Conservation (phyloP, 2,888 invertebrate species). For the Xiphydria camelus region DNA sequence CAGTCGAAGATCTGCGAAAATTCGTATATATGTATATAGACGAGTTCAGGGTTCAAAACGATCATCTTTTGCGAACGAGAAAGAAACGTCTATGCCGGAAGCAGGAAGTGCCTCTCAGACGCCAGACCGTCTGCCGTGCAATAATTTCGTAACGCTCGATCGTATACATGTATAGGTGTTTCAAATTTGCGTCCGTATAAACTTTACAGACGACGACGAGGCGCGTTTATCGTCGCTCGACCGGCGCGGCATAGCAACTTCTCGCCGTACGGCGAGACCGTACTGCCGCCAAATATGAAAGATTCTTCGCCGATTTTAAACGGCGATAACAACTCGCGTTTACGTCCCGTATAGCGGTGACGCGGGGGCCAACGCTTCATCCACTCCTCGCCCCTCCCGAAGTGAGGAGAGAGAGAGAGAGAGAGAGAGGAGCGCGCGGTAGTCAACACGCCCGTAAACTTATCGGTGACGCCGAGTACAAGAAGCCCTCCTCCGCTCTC, state of each 20-base stretch:
- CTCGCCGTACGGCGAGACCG: constrained; percentile 12
- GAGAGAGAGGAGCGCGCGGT: too few species aligned
- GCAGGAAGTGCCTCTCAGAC: too few species aligned
- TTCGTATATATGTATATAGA: too few species aligned
- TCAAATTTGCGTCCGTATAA: constrained; percentile 1
- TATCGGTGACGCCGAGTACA: constrained; percentile 34
- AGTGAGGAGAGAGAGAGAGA: too few species aligned
- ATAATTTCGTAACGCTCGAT: too few species aligned
- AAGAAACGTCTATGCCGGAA: too few species aligned
- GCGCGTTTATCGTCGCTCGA: neutral
- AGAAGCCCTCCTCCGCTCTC: too few species aligned
- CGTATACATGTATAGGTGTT: too few species aligned
- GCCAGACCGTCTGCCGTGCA: too few species aligned
- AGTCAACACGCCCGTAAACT: constrained; percentile 45
- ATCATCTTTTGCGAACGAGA: too few species aligned
- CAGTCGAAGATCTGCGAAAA: too few species aligned
- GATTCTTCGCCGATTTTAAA: constrained; percentile 24
- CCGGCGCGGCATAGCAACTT: neutral
- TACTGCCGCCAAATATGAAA: constrained; percentile 7
- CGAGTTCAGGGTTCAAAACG: too few species aligned
- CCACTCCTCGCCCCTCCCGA: neutral
- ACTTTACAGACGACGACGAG: neutral
- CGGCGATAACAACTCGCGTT: constrained; percentile 23
- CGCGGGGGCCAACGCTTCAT: neutral
- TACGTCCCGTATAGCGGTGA: constrained; percentile 12